A percentile compares a stretch with the other conserved stretches of the same genome.
Evolutionary conservation across 2,888 invertebrate species (phyloP).

Genomic region (Pinctada fucata): DNA sequence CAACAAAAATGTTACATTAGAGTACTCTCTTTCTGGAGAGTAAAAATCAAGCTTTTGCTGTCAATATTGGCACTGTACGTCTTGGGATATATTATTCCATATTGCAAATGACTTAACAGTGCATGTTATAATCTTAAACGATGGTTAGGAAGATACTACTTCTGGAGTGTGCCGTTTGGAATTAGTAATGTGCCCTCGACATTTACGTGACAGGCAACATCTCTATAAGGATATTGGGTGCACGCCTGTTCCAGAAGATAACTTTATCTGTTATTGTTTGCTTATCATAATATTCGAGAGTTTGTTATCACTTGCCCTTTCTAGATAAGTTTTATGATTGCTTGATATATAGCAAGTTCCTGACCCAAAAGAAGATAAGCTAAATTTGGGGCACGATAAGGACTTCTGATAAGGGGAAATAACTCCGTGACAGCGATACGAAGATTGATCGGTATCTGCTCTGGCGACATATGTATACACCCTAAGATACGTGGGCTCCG

Average conservation of each 20-base stretch:
- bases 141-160: too few relatives aligned
- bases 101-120: too few relatives aligned
- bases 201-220: too few relatives aligned
- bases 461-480: slow-evolving; percentile 16
- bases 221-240: background rate
- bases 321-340: slow-evolving; percentile 27
- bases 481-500: background rate
- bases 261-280: background rate
- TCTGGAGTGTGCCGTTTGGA: too few relatives aligned
- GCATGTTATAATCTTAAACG: too few relatives aligned
- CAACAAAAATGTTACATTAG: too few relatives aligned
- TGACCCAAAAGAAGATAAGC: slow-evolving; percentile 7
- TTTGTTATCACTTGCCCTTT: slow-evolving; percentile 29
- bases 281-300: slow-evolving; percentile 5
- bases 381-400: slow-evolving; percentile 21
- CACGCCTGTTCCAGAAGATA: background rate
- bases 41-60: too few relatives aligned
- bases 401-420: slow-evolving; percentile 4
- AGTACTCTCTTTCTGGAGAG: too few relatives aligned
- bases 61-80: too few relatives aligned
- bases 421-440: slow-evolving; percentile 21
- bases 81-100: too few relatives aligned
- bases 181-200: too few relatives aligned
- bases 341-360: slow-evolving; percentile 27
- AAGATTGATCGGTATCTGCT: slow-evolving; percentile 14